A percentile compares a stretch with the other conserved stretches of the same genome.
These are phyloP conservation scores for Drosophila picticornis DNA, from an alignment of 2,888 invertebrate genomes.

Conservation along the genomic window DNA sequence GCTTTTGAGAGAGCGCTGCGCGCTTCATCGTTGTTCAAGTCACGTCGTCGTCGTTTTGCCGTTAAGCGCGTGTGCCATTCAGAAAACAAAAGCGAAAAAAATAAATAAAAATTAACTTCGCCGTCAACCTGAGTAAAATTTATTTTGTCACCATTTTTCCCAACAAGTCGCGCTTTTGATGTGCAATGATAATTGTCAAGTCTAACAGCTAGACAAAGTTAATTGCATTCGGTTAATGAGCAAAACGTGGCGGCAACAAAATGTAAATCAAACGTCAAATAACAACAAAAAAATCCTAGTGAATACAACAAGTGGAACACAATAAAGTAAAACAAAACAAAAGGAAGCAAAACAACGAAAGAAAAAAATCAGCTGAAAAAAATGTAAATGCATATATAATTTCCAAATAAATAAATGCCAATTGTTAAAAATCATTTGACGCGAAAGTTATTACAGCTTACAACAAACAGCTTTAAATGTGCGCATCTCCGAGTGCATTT, in stretches of 20 bases:
- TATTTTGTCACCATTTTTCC: constrained; percentile 36
- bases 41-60: constrained; percentile 40
- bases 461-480: constrained; percentile 9
- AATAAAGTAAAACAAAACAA: constrained; percentile 23
- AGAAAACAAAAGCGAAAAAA: constrained; percentile 14
- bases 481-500: constrained; percentile 70
- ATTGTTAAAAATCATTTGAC: constrained; percentile 51
- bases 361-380: constrained; percentile 23
- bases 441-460: constrained; percentile 30
- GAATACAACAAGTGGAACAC: constrained; percentile 48
- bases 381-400: constrained; percentile 59
- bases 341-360: not conserved
- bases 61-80: constrained; percentile 69
- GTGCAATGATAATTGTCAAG: constrained; percentile 61
- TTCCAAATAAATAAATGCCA: constrained; percentile 28
- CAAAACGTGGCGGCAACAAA: constrained; percentile 77
- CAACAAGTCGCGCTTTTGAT: constrained; percentile 47
- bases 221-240: constrained; percentile 68
- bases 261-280: constrained; percentile 63
- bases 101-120: constrained; percentile 18
- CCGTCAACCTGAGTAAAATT: constrained; percentile 16
- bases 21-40: constrained; percentile 41
- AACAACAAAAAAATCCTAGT: constrained; percentile 45
- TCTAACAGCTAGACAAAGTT: constrained; percentile 45
- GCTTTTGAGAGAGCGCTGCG: constrained; percentile 49